Evolutionary conservation across 35 echinoderm and acorn worm genomes (phyloP).

Genomic region (Heliocidaris tuberculata): DNA sequence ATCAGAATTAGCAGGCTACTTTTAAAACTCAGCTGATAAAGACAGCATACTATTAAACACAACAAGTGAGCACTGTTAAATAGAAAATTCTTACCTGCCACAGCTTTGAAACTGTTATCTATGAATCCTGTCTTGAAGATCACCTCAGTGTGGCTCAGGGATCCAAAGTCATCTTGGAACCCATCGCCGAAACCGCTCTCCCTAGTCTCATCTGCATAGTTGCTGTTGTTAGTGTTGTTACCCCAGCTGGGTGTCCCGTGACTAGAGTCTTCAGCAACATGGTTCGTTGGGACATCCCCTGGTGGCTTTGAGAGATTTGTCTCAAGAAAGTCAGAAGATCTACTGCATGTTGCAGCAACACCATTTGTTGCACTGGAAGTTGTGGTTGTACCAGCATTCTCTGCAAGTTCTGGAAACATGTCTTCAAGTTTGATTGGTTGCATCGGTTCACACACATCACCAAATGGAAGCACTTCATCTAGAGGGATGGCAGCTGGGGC

Average conservation of each 20-base stretch:
- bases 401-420: not conserved
- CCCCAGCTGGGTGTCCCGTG: not conserved
- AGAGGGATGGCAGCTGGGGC: not conserved
- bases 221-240: conserved; percentile 17
- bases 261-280: not conserved
- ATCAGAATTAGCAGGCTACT: not conserved
- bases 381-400: too few species aligned
- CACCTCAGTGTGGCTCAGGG: conserved; percentile 9
- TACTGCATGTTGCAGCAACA: not conserved
- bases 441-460: not conserved
- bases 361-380: not conserved
- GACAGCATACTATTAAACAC: too few species aligned
- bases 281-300: not conserved
- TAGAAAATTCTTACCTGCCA: not conserved
- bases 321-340: not conserved
- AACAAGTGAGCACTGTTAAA: too few species aligned
- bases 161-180: conserved; percentile 25
- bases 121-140: conserved; percentile 25
- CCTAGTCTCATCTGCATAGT: not conserved
- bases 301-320: not conserved
- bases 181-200: not conserved
- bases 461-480: not conserved
- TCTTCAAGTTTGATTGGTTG: not conserved
- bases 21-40: too few species aligned
- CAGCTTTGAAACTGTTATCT: conserved; percentile 14